Percentiles rank a stretch among this genome's conserved stretches.
phyloP scores from a whole-genome alignment of 2,113 vertebrate species.

The Pelobates fuscus region DNA sequence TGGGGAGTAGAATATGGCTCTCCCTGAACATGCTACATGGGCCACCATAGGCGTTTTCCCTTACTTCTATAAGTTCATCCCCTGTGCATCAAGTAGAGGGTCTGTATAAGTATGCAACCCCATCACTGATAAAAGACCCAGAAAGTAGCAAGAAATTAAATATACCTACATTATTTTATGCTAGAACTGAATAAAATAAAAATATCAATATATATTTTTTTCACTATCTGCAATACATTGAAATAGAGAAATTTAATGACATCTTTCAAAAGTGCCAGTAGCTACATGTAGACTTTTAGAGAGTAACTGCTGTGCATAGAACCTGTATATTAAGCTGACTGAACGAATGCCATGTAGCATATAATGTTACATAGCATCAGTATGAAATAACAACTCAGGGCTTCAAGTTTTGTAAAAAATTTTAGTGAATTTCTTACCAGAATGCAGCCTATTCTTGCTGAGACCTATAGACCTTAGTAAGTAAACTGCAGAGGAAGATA shows the following conservation, averaged over 20 bases:
- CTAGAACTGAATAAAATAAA: too few relatives aligned
- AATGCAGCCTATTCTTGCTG: background rate
- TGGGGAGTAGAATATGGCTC: too few relatives aligned
- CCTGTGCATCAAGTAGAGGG: too few relatives aligned
- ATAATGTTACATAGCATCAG: constrained; percentile 33
- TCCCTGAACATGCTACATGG: too few relatives aligned
- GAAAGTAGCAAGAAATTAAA: too few relatives aligned
- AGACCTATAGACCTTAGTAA: background rate
- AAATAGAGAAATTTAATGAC: constrained; percentile 15
- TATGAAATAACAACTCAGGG: constrained; percentile 21
- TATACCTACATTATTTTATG: too few relatives aligned
- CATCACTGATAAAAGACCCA: too few relatives aligned
- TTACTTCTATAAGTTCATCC: too few relatives aligned
- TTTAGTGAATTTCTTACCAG: background rate
- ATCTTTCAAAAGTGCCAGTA: constrained; percentile 11
- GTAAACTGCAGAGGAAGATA: background rate
- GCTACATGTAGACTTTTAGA: constrained; percentile 1
- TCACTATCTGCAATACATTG: background rate
- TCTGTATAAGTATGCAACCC: too few relatives aligned
- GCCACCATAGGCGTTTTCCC: too few relatives aligned
- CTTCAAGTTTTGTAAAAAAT: background rate
- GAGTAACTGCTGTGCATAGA: background rate
- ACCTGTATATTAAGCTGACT: constrained; percentile 27
- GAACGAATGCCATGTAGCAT: constrained; percentile 23
- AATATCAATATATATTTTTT: too few relatives aligned